Evolutionary conservation across 2,888 invertebrate species (phyloP), one percentile per base, ranked within the genome.

Genomic region (Hanleya hanleyi): DNA sequence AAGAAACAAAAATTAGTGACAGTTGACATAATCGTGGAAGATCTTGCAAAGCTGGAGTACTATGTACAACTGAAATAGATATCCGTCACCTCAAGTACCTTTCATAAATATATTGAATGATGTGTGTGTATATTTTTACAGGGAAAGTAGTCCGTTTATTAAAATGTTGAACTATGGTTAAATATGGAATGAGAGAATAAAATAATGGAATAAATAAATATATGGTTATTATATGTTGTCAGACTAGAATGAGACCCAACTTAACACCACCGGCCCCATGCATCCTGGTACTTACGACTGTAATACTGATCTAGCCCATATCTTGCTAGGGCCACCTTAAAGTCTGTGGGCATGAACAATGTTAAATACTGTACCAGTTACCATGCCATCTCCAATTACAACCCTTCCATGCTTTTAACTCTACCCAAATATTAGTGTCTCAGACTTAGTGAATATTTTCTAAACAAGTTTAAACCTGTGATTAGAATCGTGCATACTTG

Each of bases 1-100:
- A 37, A 74, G 49, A 72, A 67, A 69, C 50, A 62, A 32, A 65
- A 67, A 38, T 47, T 35, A 73, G 67, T 50, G 26, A 65, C 57
- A 67, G 18, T 29, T 38, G 22, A 66, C 9, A 69, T 37, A 15
- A n/a, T 35, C 57, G 41, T 41, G 29, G 66, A 38, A 38, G 36
- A 41, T 35, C 66, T 38, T 37, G 41, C 41, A 36, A 66, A 66
- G 41, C 38, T 38, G 38, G 66, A 38, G 32, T 37, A 66, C 37
- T 32, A n/a, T n/a, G n/a, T n/a, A n/a, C n/a, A n/a, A n/a, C n/a
- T n/a, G n/a, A n/a, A n/a, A n/a, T n/a, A n/a, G n/a, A n/a, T n/a
- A n/a, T n/a, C n/a, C n/a, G n/a, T n/a, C n/a, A n/a, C n/a, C n/a
- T n/a, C n/a, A n/a, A n/a, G n/a, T n/a, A n/a, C n/a, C n/a, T n/a